Evolutionary conservation across 2,113 vertebrate species (phyloP), one percentile per base, ranked within the genome.

Genomic region (Hystrix cristata): DNA sequence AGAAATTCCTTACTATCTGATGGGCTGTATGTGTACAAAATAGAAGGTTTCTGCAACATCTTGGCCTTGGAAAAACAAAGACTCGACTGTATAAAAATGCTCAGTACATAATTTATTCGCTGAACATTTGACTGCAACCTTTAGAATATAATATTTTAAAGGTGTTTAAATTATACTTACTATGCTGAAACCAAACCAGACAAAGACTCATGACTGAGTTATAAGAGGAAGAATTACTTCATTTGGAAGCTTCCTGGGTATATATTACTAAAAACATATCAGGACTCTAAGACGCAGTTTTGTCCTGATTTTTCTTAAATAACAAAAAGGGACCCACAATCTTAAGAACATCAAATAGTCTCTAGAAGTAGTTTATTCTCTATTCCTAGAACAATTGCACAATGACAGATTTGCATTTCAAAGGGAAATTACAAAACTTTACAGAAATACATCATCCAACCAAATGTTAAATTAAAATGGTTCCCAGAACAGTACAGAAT

Each of bases 391-490:
- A 69, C 1, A 71, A 38, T 71, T 86, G 59, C 15, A 55, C 69
- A 95, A 34, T 19, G 21, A 87, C 43, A 94, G 7, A 97, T 91
- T 81, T 95, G 18, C 53, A 96, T 82, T 91, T 95, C 90, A 97
- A 95, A 94, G 13, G 3, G 23, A n/a, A 95, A 87, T 43, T 87
- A 31, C 4, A 84, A 79, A 62, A 64, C 64, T 85, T 91, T 95
- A 81, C 38, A 89, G 64, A 85, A 95, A 89, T 95, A 85, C n/a
- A 81, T 53, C 10, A 38, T 46, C 38, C 59, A 38, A 53, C 38
- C 59, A 85, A 96, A 69, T 71, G 48, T 62, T 79, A 76, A 55
- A 7, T 95, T 82, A 62, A 57, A 96, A 80, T 62, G 10, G 90
- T 90, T 85, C 69, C 60, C 65, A 72, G 57, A 7, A 55, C 8